Base-by-base conservation (phyloP, 2,797 vertebrate species). In the Crocodylus rhombifer region DNA sequence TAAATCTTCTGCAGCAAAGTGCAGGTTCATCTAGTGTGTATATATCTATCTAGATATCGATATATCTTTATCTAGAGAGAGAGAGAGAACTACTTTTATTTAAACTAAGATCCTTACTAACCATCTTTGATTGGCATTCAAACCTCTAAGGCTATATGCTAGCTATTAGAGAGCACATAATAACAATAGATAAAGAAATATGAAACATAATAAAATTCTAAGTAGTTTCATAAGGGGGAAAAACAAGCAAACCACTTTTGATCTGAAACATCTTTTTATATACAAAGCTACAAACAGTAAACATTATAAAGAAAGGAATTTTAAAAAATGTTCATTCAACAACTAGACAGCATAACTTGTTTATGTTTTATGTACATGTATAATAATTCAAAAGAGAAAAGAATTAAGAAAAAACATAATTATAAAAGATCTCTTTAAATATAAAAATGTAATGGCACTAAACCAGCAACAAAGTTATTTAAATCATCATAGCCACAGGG, bases 401-500 rank as follows among this genome's bases (percentile, higher is more conserved):
- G 58, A 36, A 77, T 91, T 96, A 96, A 95, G 97, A 97, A 98
- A 97, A 95, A 96, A 61, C 79, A 84, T 97, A 97, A 97, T 97
- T 98, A 97, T 64, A 98, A 97, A 98, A 98, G 84, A 95, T 90
- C 9, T 26, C 86, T 93, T 96, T 97, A 92, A 95, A 94, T 96
- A 95, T 96, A 97, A 97, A 98, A 97, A 97, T 88, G 89, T 92
- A 97, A 97, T 98, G 98, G 97, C 98, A 98, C 97, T 91, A 97
- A 97, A 96, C 95, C 95, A 97, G 91, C 94, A 95, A 28, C 89
- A 94, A 92, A 93, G 86, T 96, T 95, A 95, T 85, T 95, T 91
- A 95, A 96, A 82, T 84, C 86, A 95, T 95, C 77, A 73, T 90
- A 97, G 96, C 94, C 95, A 97, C 90, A 95, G 96, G 95, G 73